These are phyloP conservation scores for Macroteleia sp. DNA, from an alignment of 2,888 invertebrate species.

Conservation along the genomic window DNA sequence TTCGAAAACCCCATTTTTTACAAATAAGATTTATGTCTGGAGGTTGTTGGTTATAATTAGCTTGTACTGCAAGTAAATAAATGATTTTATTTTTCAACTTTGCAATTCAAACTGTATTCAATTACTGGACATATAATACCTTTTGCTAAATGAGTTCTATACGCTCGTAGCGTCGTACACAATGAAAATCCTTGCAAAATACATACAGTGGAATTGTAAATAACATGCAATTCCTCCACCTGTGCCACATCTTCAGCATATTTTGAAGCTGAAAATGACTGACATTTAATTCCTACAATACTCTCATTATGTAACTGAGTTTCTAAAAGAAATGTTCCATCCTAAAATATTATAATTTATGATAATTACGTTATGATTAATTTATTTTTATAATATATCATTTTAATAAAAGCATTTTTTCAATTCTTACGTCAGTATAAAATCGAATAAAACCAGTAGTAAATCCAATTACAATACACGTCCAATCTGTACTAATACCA, in stretches of 20 bases:
- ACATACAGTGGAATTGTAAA: constrained; percentile 89
- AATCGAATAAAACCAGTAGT: constrained; percentile 93
- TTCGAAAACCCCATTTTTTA: constrained; percentile 94
- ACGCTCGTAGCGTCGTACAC: constrained; percentile 91
- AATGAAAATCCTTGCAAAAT: constrained; percentile 91
- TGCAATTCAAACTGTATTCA: too few species aligned
- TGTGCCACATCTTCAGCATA: constrained; percentile 81
- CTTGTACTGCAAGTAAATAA: constrained; percentile 75
- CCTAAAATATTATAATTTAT: too few species aligned
- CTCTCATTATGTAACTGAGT: constrained; percentile 94
- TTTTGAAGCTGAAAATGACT: constrained; percentile 86
- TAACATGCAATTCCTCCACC: constrained; percentile 90
- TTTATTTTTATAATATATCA: too few species aligned
- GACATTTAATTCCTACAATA: constrained; percentile 91
- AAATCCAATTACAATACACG: constrained; percentile 94
- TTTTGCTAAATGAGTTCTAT: constrained; percentile 91
- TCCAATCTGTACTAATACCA: constrained; percentile 94
- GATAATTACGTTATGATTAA: too few species aligned
- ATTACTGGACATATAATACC: too few species aligned
- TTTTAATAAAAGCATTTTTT: background rate
- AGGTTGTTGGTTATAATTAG: constrained; percentile 87
- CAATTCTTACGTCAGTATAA: constrained; percentile 92
- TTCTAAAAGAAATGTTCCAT: constrained; percentile 91
- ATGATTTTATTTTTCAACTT: too few species aligned
- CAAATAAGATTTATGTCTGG: constrained; percentile 88